Base-by-base conservation (phyloP, 2,113 vertebrate species). In the Puma concolor region DNA sequence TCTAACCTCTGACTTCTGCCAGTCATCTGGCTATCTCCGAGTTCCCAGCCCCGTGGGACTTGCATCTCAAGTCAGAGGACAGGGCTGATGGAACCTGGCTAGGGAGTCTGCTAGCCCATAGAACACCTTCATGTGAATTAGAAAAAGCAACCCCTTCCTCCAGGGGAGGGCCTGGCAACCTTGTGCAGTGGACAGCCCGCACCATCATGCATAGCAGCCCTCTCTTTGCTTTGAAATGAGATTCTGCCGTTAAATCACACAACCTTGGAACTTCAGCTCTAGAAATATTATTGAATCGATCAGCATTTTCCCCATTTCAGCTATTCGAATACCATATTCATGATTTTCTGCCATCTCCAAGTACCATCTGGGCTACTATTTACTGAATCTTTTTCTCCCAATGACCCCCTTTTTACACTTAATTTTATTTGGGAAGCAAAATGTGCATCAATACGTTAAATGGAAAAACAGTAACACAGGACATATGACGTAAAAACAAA, bases 381-480 rank as follows among this genome's bases (percentile, higher is more conserved):
- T 88, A 93, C 89, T 74, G 60, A 67, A 48, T 86, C 74, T 77
- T 91, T 88, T 94, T 82, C 96, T 93, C 77, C 89, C 74, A 86
- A 63, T n/a, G 81, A 31, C 12, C 38, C 52, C 69, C 79, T 82
- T 85, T 88, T 87, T 89, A 88, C 36, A 52, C 29, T 76, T 95
- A 82, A 94, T 96, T 96, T 92, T 92, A 97, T 86, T 95, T 95
- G 67, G 83, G 96, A 97, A 96, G 67, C 50, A 93, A 77, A 96
- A 69, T 17, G 36, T 85, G 38, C 23, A 89, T 66, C 38, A 44
- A n/a, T 81, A 60, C 60, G 25, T 82, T 72, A 88, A 84, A 38
- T 64, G 63, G 79, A 71, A 71, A 94, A 92, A 63, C 4, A 67
- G 27, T 48, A 76, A 80, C n/a, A 1, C 21, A 27, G 84, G 79